Base-by-base conservation (phyloP, 2,888 invertebrate species). In the Drosophila borealis region DNA sequence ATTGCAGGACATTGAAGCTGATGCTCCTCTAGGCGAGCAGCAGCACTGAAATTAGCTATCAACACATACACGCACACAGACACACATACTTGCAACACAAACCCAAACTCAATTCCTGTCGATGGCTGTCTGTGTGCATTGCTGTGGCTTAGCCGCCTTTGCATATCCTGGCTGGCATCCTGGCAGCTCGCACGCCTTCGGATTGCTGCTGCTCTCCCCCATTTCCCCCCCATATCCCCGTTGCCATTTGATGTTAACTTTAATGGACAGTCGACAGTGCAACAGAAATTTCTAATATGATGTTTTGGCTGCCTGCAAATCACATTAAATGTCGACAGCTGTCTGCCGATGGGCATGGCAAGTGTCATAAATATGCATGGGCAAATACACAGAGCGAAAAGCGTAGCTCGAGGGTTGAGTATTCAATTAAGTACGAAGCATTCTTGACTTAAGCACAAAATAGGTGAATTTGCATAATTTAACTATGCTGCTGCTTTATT, bases 41-140 rank as follows among this genome's bases (percentile, higher is more conserved):
- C 74, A 50, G 14, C 61, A 64, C 51, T 56, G 39, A 78, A 81
- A 81, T 84, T 67, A 74, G 80, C 66, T 53, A 67, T 71, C 76
- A 56, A 69, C 63, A 71, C 59, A 62, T 13, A 44, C 10, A 21
- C 41, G 45, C n/a, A 39, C 44, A 21, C 37, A 45, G 17, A 50
- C 39, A 21, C 21, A 21, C 21, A 21, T 29, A 29, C 29, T 2
- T 8, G 29, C 8, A 29, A 29, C 8, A 29, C 2, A 29, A 29
- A 8, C 2, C 29, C 29, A 29, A 29, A 29, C 29, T 19, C 25
- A 25, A 45, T 34, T 48, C 14, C 59, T 61, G 64, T 56, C 49
- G 45, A 49, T 61, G 48, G 56, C n/a, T 63, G 56, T 50, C 6
- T 64, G 64, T 78, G 53, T 77, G 51, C 59, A 54, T 59, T 68